Evolutionary conservation across 2,113 vertebrate species (phyloP).

Genomic region (Hyaena hyaena): DNA sequence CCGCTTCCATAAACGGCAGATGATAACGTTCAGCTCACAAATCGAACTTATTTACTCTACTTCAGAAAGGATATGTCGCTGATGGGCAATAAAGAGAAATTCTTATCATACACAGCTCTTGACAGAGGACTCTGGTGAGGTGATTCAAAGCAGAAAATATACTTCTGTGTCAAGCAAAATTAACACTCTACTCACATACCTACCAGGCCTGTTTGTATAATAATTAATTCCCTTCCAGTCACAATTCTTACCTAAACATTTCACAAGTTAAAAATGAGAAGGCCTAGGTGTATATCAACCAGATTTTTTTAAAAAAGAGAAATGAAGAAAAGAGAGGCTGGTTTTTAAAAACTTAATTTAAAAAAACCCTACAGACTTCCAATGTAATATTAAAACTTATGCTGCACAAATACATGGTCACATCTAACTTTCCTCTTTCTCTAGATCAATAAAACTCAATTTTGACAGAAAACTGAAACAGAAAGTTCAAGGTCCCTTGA

Average conservation of each 20-base stretch:
- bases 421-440: slow-evolving; percentile 38
- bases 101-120: neutral
- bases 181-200: slow-evolving; percentile 27
- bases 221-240: slow-evolving; percentile 51
- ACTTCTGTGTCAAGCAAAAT: slow-evolving; percentile 42
- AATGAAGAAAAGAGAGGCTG: slow-evolving; percentile 11
- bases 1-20: slow-evolving; percentile 34
- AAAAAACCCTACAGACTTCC: neutral
- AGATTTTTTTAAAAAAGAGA: neutral
- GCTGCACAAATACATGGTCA: slow-evolving; percentile 14
- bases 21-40: slow-evolving; percentile 56
- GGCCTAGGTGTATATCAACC: neutral
- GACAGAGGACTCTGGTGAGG: slow-evolving; percentile 55
- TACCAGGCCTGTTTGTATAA: slow-evolving; percentile 35
- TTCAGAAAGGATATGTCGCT: slow-evolving; percentile 34
- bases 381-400: slow-evolving; percentile 38
- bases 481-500: neutral
- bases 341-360: slow-evolving; percentile 20
- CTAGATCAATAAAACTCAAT: neutral
- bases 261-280: slow-evolving; percentile 49
- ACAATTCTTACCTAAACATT: slow-evolving; percentile 40
- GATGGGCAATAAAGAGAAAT: slow-evolving; percentile 61
- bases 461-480: neutral
- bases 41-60: slow-evolving; percentile 12
- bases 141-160: slow-evolving; percentile 17